Conservation (phyloP, 2,113 vertebrate species). For the Engraulis encrasicolus region DNA sequence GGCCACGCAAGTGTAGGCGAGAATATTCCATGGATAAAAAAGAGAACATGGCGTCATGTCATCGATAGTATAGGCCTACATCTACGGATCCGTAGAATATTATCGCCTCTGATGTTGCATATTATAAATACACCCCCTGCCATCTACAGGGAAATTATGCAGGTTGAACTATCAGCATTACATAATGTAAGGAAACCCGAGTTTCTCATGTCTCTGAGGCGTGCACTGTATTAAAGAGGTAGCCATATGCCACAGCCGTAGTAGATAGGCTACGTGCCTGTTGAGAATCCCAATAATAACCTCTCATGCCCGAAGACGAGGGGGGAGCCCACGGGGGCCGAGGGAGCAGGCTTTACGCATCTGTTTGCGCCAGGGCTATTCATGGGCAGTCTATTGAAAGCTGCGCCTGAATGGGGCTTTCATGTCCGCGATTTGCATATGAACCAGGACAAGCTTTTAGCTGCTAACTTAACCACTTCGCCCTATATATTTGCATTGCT, state of each 20-base stretch:
- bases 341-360: slow-evolving; percentile 17
- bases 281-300: slow-evolving; percentile 11
- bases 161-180: background rate
- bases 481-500: slow-evolving; percentile 59
- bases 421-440: slow-evolving; percentile 52
- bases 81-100: background rate
- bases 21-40: slow-evolving; percentile 60
- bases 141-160: background rate
- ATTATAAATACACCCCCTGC: background rate
- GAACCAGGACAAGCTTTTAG: slow-evolving; percentile 51
- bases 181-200: background rate
- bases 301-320: background rate
- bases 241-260: background rate
- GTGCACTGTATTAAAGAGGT: background rate
- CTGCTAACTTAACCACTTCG: slow-evolving; percentile 56
- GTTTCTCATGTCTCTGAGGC: background rate
- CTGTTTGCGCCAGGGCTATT: slow-evolving; percentile 33
- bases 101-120: background rate
- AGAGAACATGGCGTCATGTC: background rate
- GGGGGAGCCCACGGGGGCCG: background rate
- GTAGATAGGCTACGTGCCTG: background rate
- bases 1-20: slow-evolving; percentile 43
- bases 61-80: background rate
- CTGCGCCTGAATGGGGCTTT: slow-evolving; percentile 48
- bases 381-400: slow-evolving; percentile 40